Conservation (phyloP, 2,113 vertebrate genomes). For the Azemiops feae region DNA sequence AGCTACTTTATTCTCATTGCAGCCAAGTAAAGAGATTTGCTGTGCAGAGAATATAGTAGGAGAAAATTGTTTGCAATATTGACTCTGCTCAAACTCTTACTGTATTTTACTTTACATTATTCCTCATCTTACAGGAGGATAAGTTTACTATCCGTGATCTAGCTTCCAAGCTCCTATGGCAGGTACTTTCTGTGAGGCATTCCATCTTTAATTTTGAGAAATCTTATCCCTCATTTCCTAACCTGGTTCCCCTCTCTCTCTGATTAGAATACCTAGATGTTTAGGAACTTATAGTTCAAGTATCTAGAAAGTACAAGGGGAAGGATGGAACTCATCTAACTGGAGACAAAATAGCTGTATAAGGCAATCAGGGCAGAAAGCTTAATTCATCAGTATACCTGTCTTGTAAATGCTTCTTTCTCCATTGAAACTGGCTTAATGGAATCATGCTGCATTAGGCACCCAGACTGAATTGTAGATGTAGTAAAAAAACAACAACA, state of each 20-base stretch:
- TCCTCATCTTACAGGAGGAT: background rate
- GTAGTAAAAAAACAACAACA: background rate
- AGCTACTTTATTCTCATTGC: background rate
- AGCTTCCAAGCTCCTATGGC: background rate
- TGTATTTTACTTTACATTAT: background rate
- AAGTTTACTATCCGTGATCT: background rate
- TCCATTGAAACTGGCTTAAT: background rate
- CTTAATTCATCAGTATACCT: background rate
- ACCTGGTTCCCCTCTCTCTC: background rate
- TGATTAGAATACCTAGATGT: background rate
- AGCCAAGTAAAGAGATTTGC: background rate
- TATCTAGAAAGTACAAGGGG: background rate
- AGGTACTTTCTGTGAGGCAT: background rate
- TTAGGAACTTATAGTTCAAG: background rate
- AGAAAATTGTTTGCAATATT: background rate
- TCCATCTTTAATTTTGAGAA: background rate
- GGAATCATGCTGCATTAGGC: background rate
- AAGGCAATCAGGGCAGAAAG: background rate
- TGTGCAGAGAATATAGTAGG: background rate
- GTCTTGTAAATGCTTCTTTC: conserved; percentile 4
- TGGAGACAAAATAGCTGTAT: background rate
- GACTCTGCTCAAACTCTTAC: background rate
- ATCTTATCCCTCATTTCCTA: background rate
- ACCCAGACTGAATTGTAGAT: background rate
- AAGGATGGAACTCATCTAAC: background rate